Evolutionary conservation across 2,888 invertebrate species (phyloP).

Genomic region (Blastobasis adustella): DNA sequence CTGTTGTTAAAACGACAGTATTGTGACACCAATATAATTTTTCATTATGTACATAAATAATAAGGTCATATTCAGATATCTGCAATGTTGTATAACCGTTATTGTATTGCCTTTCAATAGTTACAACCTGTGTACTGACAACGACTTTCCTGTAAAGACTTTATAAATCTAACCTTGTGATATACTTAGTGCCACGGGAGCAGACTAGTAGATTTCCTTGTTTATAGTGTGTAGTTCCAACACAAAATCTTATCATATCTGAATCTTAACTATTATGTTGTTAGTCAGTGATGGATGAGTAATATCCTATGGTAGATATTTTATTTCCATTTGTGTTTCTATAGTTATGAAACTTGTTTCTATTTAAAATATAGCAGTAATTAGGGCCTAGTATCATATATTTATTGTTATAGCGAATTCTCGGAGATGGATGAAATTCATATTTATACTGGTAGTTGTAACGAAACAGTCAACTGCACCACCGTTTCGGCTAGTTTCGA

Average conservation of each 20-base stretch:
- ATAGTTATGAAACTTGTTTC: conserved; percentile 28
- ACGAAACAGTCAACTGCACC: conserved; percentile 5
- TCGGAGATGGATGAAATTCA: conserved; percentile 43
- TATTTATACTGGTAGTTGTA: conserved; percentile 31
- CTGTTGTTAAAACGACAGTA: conserved; percentile 24
- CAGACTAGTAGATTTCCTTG: conserved; percentile 22
- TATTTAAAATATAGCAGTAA: conserved; percentile 49
- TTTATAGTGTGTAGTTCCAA: conserved; percentile 21
- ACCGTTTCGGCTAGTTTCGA: not conserved
- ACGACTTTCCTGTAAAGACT: too few species aligned
- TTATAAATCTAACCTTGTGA: conserved; percentile 28
- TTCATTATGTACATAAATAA: too few species aligned
- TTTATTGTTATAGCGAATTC: conserved; percentile 19
- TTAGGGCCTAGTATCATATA: conserved; percentile 57
- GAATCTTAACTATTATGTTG: not conserved
- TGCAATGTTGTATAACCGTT: too few species aligned
- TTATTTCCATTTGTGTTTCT: conserved; percentile 31
- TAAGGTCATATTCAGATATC: too few species aligned
- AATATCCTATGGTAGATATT: conserved; percentile 29
- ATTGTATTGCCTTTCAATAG: too few species aligned
- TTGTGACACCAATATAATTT: too few species aligned
- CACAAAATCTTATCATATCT: not conserved
- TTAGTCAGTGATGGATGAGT: not conserved
- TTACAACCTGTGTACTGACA: not conserved
- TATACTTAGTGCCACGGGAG: conserved; percentile 32